Evolutionary conservation across 2,113 vertebrate species (phyloP).

Genomic region (Microtus richardsoni): DNA sequence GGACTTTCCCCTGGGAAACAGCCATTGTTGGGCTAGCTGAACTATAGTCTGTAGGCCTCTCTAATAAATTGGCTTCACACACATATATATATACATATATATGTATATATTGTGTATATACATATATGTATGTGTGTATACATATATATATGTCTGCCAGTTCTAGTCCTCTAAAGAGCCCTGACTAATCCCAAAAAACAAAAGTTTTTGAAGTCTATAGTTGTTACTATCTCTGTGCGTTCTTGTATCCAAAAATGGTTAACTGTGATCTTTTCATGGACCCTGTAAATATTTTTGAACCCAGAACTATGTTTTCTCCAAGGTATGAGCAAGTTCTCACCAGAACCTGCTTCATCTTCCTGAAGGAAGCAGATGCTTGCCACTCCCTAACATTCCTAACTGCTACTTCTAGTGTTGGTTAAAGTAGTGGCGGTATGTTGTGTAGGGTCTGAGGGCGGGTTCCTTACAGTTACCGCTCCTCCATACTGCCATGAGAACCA

Average conservation of each 20-base stretch:
- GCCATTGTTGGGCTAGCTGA: neutral
- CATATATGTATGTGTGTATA: no score
- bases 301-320: neutral
- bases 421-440: neutral
- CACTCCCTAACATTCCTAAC: neutral
- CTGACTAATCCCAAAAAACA: neutral
- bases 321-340: neutral
- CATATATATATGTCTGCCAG: neutral
- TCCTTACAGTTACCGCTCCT: neutral
- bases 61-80: neutral
- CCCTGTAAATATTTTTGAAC: neutral
- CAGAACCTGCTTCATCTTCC: neutral
- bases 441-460: neutral
- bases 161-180: neutral
- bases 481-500: neutral
- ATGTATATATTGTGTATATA: no score
- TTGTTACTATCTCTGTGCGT: slow-evolving; percentile 20
- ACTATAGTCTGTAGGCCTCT: neutral
- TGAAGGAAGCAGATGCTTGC: neutral
- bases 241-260: slow-evolving; percentile 10
- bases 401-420: neutral
- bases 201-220: slow-evolving; percentile 14
- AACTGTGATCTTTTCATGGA: neutral
- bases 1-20: neutral
- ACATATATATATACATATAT: neutral